Evolutionary conservation across 2,888 invertebrate genomes (phyloP), one percentile per base, ranked within the genome.

Genomic region (Agrochola lychnidis): DNA sequence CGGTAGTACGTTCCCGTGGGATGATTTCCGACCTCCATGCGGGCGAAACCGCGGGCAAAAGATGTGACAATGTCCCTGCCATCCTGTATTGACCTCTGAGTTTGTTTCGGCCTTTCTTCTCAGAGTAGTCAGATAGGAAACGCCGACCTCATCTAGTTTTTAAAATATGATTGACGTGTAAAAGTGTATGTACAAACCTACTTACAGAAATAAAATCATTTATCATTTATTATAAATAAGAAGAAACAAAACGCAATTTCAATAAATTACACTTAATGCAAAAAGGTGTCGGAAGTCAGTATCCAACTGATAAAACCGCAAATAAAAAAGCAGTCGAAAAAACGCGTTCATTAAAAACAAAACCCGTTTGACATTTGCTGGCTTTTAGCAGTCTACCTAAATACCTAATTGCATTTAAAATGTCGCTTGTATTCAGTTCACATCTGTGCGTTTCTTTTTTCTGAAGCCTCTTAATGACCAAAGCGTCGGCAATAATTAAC

Each of bases 401-500:
- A 90, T 89, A 87, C 88, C 89, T 91, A 90, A 90, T 90, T 89
- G 87, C 83, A 88, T 90, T 89, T 84, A 86, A 91, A 92, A 89
- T 89, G 90, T 91, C 85, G 88, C 87, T 88, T 87, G 83, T 90
- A 90, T 89, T 91, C 45, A 12, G 45, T 45, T 12, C 89, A 89
- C 90, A 89, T 92, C 86, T 86, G 88, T 89, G 85, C 81, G 81
- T 89, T 90, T 84, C 87, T 93, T 93, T 93, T 92, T 94, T 91
- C 89, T 90, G 90, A 45, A 89, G 88, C 91, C 89, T 88, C 90
- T 93, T 93, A 94, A 94, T 91, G 90, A 90, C 88, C 89, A 81
- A 88, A 89, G 87, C 88, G 90, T 90, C 87, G 87, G 90, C 88
- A 91, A 92, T 94, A 95, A 95, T 94, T 93, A 94, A 94, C 93